phyloP scores from a whole-genome alignment of 37 sponge, comb jelly and placozoan species.

The Mnemiopsis leidyi region DNA sequence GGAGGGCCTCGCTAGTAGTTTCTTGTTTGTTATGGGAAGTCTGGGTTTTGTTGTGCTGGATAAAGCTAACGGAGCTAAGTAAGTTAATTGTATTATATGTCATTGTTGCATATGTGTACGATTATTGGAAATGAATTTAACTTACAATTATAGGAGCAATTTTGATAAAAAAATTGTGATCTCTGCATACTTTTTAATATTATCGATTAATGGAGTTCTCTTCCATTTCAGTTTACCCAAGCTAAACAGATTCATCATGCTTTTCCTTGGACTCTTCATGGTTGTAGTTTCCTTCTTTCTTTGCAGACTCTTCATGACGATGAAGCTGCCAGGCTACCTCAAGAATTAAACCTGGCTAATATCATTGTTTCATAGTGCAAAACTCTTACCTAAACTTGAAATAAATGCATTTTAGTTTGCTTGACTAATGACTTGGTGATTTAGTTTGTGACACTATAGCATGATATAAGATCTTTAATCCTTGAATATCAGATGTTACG shows the following conservation, averaged over 20 bases:
- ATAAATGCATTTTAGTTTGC: too few relatives aligned
- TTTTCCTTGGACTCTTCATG: constrained; percentile 82
- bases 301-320: constrained; percentile 93
- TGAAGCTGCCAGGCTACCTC: constrained; percentile 88
- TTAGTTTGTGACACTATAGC: too few relatives aligned
- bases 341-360: constrained; percentile 40
- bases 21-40: constrained; percentile 86
- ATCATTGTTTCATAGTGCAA: too few relatives aligned
- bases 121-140: too few relatives aligned
- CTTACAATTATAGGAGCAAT: too few relatives aligned
- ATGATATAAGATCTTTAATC: too few relatives aligned
- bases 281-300: constrained; percentile 86
- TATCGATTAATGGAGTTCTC: too few relatives aligned
- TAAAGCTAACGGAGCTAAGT: constrained; percentile 73
- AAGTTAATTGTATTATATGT: not conserved
- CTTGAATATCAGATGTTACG: too few relatives aligned
- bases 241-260: constrained; percentile 82
- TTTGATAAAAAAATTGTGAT: too few relatives aligned
- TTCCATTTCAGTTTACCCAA: constrained; percentile 68
- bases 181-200: too few relatives aligned
- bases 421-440: too few relatives aligned
- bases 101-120: not conserved
- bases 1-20: constrained; percentile 97
- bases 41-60: constrained; percentile 93
- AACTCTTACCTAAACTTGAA: too few relatives aligned